These are phyloP conservation scores for Laticauda colubrina DNA, from an alignment of 2,113 vertebrate species.

Conservation along the genomic window DNA sequence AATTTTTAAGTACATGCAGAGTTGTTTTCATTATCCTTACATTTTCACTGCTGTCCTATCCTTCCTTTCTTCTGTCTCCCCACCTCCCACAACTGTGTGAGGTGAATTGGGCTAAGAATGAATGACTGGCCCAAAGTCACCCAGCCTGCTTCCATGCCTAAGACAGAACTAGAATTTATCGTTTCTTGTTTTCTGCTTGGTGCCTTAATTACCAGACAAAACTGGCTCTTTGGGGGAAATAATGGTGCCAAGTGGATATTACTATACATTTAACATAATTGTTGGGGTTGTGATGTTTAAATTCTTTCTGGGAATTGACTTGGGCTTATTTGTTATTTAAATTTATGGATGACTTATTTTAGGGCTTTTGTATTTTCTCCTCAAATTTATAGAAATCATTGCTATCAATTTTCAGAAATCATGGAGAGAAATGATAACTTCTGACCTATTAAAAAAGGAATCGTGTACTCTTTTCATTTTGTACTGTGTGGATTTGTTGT, in stretches of 20 bases:
- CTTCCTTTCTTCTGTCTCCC: background rate
- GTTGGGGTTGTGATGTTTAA: background rate
- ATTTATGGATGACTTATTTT: background rate
- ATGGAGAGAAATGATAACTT: background rate
- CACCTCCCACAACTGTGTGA: background rate
- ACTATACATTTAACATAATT: background rate
- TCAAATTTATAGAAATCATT: background rate
- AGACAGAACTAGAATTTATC: background rate
- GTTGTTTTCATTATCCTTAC: background rate
- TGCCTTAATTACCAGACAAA: background rate
- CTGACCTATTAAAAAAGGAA: background rate
- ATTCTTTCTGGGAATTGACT: background rate
- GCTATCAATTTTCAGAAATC: background rate
- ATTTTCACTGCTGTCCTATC: background rate
- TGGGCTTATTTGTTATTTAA: background rate
- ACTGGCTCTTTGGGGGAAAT: background rate
- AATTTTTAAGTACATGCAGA: background rate
- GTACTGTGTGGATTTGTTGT: background rate
- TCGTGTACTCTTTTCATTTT: background rate
- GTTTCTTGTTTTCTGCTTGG: background rate
- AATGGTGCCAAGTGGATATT: background rate
- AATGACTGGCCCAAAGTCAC: background rate
- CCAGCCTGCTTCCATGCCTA: background rate
- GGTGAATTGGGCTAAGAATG: background rate
- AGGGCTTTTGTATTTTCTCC: background rate